Evolutionary conservation across 2,113 vertebrate species (phyloP), one percentile per base, ranked within the genome.

Genomic region (Pantherophis guttatus): DNA sequence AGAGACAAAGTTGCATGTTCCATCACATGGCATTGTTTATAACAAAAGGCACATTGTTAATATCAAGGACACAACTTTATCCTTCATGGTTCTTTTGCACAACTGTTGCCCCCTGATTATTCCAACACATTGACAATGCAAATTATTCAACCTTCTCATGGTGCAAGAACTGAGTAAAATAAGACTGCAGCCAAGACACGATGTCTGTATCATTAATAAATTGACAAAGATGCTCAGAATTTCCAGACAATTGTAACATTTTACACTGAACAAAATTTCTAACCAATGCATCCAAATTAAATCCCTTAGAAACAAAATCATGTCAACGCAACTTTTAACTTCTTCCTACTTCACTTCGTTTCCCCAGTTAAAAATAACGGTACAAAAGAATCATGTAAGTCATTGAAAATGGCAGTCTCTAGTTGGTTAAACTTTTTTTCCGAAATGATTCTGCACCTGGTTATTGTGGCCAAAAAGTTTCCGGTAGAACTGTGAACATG

Each of bases 41-140:
- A 98, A 98, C 98, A 98, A 98, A 99, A 99, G 98, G 98, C 98
- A 99, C 98, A 98, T 98, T 98, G 97, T 98, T 98, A 98, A 98
- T 98, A 98, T 97, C 97, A 98, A 98, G 98, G 98, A 98, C 97
- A 98, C 97, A 96, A 97, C 96, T 93, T 97, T 97, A 97, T 97
- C 97, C 95, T 98, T 96, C 97, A 96, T 94, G 97, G 96, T 97
- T 96, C 94, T 97, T 96, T 96, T 97, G 95, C 95, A 96, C 95
- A 92, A 94, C 93, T 59, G 91, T 95, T 96, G 96, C 96, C 96
- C 96, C 93, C 92, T 90, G 48, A 92, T 33, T 94, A 93, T 70
- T 93, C 94, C 94, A 95, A 97, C 92, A 97, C 94, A 96, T 94
- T 96, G 94, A 93, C 93, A 94, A 94, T 94, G 95, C 95, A 59